Evolutionary conservation across 1,140 invertebrate species (phyloP), one percentile per base, ranked within the genome.

Genomic region (Wasmannia auropunctata): DNA sequence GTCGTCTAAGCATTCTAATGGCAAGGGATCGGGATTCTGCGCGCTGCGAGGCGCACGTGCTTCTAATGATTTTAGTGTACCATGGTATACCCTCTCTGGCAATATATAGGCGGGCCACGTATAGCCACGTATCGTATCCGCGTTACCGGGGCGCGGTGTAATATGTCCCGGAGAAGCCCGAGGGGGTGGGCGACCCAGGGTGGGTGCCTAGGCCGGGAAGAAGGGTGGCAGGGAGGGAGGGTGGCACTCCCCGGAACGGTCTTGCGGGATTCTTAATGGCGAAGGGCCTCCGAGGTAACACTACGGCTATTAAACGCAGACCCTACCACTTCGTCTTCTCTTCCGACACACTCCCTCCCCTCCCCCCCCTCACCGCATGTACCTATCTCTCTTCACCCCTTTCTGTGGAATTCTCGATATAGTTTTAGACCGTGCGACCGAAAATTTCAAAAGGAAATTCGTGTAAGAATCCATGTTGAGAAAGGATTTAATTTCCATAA

Each of bases 11-110:
- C 91, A 93, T 92, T 91, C 92, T 92, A 94, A 94, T 92, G 92
- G 91, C 90, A 92, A 91, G 89, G 75, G 79, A 88, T 79, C 56
- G 62, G 89, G 91, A 92, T 92, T 92, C 91, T 92, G 92, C 92
- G 91, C 92, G 90, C 51, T 92, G 85, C 87, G 80, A 70, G 86
- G 87, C 92, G 90, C 91, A 94, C 91, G 92, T 92, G 93, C 91
- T 93, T 93, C 93, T 94, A 94, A 94, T 94, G 94, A 94, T 94
- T 94, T 94, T 94, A 93, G 92, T 93, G 81, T 91, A 93, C 92
- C 90, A 87, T 89, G 89, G 89, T 89, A 90, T 93, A 92, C 92
- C 84, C 51, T 83, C 79, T 91, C 85, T 54, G 87, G 87, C 89
- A 88, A 91, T 89, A 91, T 93, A 91, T 87, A 92, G 84, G 77